Evolutionary conservation across 35 echinoderm and acorn worm species (phyloP).

Genomic region (Lytechinus pictus): DNA sequence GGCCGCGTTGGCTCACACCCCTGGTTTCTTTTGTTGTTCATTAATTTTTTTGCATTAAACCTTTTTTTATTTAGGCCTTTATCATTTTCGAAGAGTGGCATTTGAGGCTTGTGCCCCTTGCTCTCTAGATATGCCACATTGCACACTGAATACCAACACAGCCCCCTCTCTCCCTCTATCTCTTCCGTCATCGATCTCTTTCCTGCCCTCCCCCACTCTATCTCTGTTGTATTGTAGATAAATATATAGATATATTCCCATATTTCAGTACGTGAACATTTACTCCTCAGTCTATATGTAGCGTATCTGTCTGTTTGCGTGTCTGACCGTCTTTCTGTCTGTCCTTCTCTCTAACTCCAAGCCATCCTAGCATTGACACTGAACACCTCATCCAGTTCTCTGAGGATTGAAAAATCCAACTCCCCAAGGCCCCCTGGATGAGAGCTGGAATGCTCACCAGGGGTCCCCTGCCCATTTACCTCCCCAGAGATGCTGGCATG

Average conservation of each 20-base stretch:
- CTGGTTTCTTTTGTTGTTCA: too few species aligned
- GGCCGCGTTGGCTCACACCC: too few species aligned
- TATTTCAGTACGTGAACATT: neutral
- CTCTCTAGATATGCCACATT: too few species aligned
- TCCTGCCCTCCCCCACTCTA: neutral
- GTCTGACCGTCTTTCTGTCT: neutral
- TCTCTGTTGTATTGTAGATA: neutral
- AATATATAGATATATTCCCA: neutral
- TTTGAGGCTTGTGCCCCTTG: too few species aligned
- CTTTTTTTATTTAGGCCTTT: too few species aligned
- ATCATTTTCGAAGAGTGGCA: too few species aligned
- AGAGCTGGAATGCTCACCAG: conserved; percentile 44
- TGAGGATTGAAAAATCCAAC: neutral
- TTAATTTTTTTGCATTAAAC: too few species aligned
- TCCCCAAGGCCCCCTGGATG: conserved; percentile 34
- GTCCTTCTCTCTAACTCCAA: neutral
- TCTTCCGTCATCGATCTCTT: neutral
- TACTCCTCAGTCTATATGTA: too few species aligned
- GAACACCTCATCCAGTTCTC: neutral
- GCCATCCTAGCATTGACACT: neutral
- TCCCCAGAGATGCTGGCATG: conserved; percentile 51
- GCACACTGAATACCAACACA: too few species aligned
- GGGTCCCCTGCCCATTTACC: conserved; percentile 49
- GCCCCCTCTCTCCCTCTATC: too few species aligned
- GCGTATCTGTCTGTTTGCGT: neutral